Evolutionary conservation across 2,797 vertebrate species (phyloP), one percentile per base, ranked within the genome.

Genomic region (Lates japonicus): DNA sequence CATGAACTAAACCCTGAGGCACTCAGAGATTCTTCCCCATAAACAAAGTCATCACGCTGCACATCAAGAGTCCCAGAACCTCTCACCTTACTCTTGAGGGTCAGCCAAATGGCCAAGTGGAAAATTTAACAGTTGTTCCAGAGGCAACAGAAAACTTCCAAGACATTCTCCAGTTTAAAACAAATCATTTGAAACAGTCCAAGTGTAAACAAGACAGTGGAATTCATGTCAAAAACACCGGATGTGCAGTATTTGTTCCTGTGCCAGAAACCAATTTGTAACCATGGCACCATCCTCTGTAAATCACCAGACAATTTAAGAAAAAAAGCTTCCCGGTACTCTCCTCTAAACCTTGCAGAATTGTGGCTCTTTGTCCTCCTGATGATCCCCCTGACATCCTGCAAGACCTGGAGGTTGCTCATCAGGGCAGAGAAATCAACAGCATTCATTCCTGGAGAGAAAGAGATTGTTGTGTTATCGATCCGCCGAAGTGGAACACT

Each of bases 11-110:
- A 82, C 54, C 78, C 52, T 0, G 16, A 76, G 73, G 83, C 69
- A 5, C 31, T 68, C 16, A 25, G 12, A 59, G n/a, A 58, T 35
- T 12, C 10, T 68, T 76, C 49, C 85, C 49, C 57, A n/a, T 66
- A 76, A 88, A 85, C 71, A 77, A 68, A 71, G 67, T 54, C 83
- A 74, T 88, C 75, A 76, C 0, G 11, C 64, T 29, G 41, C 67
- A 14, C 86, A 70, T 44, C 79, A 68, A 60, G 82, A 44, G 51
- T 46, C 79, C 61, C 69, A 35, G 14, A 66, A 64, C 52, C 11
- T 29, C 58, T 87, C 61, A 39, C 59, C 33, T 76, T 22, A 7
- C 10, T 46, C 63, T 68, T 48, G 77, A 0, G 0, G 51, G 60
- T 76, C 42, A 17, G 65, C 57, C 77, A 80, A 58, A 70, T 2